Base-by-base conservation (phyloP, 2,888 invertebrate genomes). In the Nymphalis c-album region DNA sequence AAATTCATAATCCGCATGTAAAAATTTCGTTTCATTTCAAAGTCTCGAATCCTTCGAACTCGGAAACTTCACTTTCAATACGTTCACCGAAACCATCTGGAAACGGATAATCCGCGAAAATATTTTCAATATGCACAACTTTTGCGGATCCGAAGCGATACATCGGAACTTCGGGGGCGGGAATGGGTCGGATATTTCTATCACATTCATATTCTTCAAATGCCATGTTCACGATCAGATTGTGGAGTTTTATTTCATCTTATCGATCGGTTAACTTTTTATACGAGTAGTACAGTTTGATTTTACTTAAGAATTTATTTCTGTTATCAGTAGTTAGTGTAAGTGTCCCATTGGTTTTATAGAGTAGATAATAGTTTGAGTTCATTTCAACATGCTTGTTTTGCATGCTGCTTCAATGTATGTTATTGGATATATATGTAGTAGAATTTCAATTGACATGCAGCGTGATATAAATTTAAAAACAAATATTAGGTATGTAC, bases 71-170 rank as follows among this genome's bases (percentile, higher is more conserved):
- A 59, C 64, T 71, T 66, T 71, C 61, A 67, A 73, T 40, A 72
- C 66, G 70, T 73, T 70, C 71, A 57, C 51, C 59, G 57, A 62
- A 62, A 57, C 51, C 63, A 63, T 63, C 70, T 74, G 73, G 64
- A 62, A 67, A 63, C 77, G 81, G 78, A 81, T 84, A 78, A 81
- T 82, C 82, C 79, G 79, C 76, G 13, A 78, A 82, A 83, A 85
- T 85, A 87, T 87, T 86, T 84, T 81, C 85, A 85, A 86, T 86
- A 86, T 85, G 81, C 80, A 79, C 80, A 79, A 83, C 80, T 81
- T 84, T 65, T 59, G 20, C 58, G 65, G 62, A 61, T 47, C 17
- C 61, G 46, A 31, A 6, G 31, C 53, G 64, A 64, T 59, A 60
- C 64, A 50, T 64, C n/a, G 31, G 58, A 63, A 67, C 50, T 63